phyloP scores from a whole-genome alignment of 2,888 invertebrate species.

The Automeris io region DNA sequence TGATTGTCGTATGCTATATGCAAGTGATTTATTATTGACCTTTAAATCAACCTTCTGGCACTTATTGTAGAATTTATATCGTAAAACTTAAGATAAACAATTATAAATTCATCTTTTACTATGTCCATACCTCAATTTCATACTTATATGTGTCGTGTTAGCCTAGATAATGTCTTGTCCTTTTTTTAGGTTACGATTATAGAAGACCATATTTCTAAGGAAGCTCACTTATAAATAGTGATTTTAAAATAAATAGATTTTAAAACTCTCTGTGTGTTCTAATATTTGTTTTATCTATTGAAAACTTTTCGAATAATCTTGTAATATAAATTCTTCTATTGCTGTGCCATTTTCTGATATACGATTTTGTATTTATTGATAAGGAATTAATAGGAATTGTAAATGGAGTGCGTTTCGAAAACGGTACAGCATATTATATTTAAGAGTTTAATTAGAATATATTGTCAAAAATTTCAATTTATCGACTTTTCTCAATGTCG shows the following conservation, averaged over 20 bases:
- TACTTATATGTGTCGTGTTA: constrained; percentile 75
- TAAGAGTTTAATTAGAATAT: not conserved
- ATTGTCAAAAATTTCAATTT: not conserved
- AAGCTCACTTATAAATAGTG: constrained; percentile 59
- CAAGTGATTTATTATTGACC: not conserved
- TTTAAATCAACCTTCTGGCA: constrained; percentile 31
- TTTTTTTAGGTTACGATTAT: constrained; percentile 31
- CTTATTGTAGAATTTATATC: constrained; percentile 39
- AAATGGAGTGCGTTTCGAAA: not conserved
- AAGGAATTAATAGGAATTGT: constrained; percentile 5
- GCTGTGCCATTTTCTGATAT: not conserved
- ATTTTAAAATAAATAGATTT: constrained; percentile 33
- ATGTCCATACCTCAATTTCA: constrained; percentile 75
- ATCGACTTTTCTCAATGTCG: too few relatives aligned
- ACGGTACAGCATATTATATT: too few relatives aligned
- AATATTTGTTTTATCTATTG: constrained; percentile 28
- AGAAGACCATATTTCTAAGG: constrained; percentile 37
- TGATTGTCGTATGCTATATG: too few relatives aligned
- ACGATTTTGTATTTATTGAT: constrained; percentile 10
- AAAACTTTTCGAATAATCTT: constrained; percentile 17
- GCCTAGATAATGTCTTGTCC: constrained; percentile 72
- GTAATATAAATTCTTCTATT: constrained; percentile 7
- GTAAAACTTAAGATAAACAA: too few relatives aligned
- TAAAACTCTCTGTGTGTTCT: constrained; percentile 49
- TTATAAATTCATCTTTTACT: constrained; percentile 30